A percentile compares a stretch with the other conserved stretches of the same genome.
These are phyloP conservation scores for Muschampia plurimacula DNA, from an alignment of 2,888 invertebrate species.

Conservation along the genomic window DNA sequence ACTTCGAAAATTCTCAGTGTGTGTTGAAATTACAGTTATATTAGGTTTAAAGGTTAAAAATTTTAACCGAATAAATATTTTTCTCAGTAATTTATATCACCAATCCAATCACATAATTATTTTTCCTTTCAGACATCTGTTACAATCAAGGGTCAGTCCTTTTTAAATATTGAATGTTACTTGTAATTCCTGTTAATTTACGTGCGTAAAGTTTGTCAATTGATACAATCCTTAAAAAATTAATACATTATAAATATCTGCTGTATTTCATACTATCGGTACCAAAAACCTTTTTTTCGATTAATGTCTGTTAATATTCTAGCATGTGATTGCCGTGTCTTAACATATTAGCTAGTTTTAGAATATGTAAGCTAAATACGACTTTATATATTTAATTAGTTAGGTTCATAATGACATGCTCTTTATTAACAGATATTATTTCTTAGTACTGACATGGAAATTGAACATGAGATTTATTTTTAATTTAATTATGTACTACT, in stretches of 20 bases:
- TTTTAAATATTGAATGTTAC: too few species aligned
- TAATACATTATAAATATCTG: neutral
- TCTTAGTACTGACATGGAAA: conserved; percentile 30
- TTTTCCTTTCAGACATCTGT: too few species aligned
- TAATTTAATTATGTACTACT: conserved; percentile 51
- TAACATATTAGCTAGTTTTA: conserved; percentile 37
- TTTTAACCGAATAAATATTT: too few species aligned
- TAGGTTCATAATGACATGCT: conserved; percentile 38
- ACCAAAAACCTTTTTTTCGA: neutral
- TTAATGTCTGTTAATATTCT: conserved; percentile 34
- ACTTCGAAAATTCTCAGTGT: too few species aligned
- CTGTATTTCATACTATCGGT: conserved; percentile 27
- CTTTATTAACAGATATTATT: conserved; percentile 26
- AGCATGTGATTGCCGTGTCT: conserved; percentile 38
- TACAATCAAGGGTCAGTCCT: too few species aligned
- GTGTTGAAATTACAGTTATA: too few species aligned
- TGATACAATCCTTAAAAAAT: neutral
- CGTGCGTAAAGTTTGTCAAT: neutral
- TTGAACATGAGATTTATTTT: conserved; percentile 51
- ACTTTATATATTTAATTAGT: conserved; percentile 35
- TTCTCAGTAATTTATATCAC: too few species aligned
- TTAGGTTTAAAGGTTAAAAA: too few species aligned
- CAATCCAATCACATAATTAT: too few species aligned
- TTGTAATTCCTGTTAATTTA: neutral
- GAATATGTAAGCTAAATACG: conserved; percentile 36